These are phyloP conservation scores for Serrognathus titanus DNA, from an alignment of 2,888 invertebrate species.

Conservation along the genomic window DNA sequence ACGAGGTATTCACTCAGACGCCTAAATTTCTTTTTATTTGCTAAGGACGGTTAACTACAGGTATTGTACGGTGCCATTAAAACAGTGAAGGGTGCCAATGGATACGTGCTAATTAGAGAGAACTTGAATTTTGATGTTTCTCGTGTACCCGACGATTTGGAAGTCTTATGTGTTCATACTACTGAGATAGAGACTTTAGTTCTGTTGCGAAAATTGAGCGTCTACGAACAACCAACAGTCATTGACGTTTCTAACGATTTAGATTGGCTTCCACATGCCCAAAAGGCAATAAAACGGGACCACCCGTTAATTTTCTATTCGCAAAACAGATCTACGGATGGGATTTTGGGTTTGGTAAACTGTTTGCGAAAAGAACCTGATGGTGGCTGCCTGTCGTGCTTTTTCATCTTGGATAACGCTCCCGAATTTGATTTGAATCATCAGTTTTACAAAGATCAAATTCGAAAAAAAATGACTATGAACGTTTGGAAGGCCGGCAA, in stretches of 20 bases:
- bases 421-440: constrained; percentile 5
- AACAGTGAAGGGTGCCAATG: neutral
- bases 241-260: constrained; percentile 29
- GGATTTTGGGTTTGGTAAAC: constrained; percentile 80
- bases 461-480: constrained; percentile 66
- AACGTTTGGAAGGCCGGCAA: constrained; percentile 66
- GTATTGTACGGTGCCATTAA: neutral
- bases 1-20: constrained; percentile 37
- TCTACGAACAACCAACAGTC: constrained; percentile 7
- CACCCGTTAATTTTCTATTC: constrained; percentile 52
- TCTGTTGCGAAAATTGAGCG: neutral
- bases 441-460: constrained; percentile 54
- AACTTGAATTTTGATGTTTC: neutral
- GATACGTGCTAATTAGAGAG: neutral
- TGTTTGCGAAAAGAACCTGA: constrained; percentile 70
- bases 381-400: constrained; percentile 48
- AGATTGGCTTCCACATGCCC: constrained; percentile 5
- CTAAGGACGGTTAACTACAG: no score
- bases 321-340: constrained; percentile 61
- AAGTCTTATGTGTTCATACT: neutral
- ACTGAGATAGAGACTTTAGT: neutral
- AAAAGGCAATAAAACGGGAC: constrained; percentile 2
- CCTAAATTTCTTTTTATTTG: neutral
- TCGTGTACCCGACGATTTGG: neutral
- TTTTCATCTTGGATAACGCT: constrained; percentile 7